A percentile compares a stretch with the other conserved stretches of the same genome.
Evolutionary conservation across 2,888 invertebrate species (phyloP).

Genomic region (Clistopyga incitator): DNA sequence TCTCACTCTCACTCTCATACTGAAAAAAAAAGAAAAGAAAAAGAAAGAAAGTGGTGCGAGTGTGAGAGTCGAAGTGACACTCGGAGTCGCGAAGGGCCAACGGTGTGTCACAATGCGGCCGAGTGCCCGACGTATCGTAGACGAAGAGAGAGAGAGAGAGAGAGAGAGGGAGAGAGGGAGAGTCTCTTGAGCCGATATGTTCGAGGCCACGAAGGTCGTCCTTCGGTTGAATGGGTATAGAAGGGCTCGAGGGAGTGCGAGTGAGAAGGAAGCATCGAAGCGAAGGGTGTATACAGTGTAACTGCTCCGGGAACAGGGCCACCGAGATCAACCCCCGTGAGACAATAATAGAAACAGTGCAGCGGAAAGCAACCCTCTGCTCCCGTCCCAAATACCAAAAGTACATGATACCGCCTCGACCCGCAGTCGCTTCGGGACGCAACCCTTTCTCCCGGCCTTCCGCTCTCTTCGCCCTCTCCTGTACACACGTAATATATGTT

Average conservation of each 20-base stretch:
- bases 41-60: conserved; percentile 42
- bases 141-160: conserved; percentile 33
- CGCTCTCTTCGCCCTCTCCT: conserved; percentile 32
- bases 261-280: conserved; percentile 27
- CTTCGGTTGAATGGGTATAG: conserved; percentile 61
- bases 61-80: conserved; percentile 66
- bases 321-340: conserved; percentile 76
- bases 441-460: conserved; percentile 51
- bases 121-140: conserved; percentile 12
- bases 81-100: conserved; percentile 65
- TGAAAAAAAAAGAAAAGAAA: background rate
- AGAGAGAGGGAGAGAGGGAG: conserved; percentile 30
- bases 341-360: conserved; percentile 84
- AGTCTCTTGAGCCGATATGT: conserved; percentile 45
- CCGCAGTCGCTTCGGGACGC: conserved; percentile 18
- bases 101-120: conserved; percentile 62
- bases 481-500: conserved; percentile 41
- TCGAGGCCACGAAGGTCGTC: conserved; percentile 50
- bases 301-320: conserved; percentile 53
- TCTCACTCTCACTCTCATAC: background rate
- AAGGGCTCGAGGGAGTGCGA: conserved; percentile 51
- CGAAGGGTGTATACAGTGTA: conserved; percentile 35
- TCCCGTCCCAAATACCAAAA: conserved; percentile 77
- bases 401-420: conserved; percentile 75
- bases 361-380: conserved; percentile 69